These are phyloP conservation scores for Diceros bicornis DNA, from an alignment of 2,797 vertebrate genomes.

Conservation along the genomic window DNA sequence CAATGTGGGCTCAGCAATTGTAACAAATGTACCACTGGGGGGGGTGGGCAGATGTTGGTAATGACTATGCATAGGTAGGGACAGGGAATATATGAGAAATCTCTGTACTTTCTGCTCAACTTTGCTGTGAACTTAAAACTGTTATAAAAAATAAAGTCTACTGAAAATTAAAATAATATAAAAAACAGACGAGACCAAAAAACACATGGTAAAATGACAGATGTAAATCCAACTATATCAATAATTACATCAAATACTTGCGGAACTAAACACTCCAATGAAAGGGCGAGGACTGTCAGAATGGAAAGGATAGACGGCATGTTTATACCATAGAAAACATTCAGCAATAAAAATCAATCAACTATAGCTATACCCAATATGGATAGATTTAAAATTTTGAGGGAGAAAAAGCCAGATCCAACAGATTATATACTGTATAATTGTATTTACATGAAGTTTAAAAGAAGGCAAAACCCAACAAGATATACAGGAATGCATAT, in stretches of 20 bases:
- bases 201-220: background rate
- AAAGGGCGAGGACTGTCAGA: conserved; percentile 10
- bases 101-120: background rate
- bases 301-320: background rate
- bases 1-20: background rate
- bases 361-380: background rate
- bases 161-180: background rate
- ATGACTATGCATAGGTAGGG: background rate
- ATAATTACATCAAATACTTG: background rate
- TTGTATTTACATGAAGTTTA: background rate
- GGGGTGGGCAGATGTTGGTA: background rate
- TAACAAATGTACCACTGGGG: background rate
- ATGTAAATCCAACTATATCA: background rate
- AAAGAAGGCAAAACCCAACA: conserved; percentile 44
- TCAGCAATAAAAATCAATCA: conserved; percentile 9
- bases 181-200: background rate
- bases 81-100: background rate
- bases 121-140: background rate
- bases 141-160: background rate
- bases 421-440: background rate
- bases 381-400: conserved; percentile 23
- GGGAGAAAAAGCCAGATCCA: background rate
- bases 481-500: background rate
- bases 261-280: background rate
- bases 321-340: background rate